Conservation (phyloP, 2,113 vertebrate species). For the Ctenodactylus gundi region DNA sequence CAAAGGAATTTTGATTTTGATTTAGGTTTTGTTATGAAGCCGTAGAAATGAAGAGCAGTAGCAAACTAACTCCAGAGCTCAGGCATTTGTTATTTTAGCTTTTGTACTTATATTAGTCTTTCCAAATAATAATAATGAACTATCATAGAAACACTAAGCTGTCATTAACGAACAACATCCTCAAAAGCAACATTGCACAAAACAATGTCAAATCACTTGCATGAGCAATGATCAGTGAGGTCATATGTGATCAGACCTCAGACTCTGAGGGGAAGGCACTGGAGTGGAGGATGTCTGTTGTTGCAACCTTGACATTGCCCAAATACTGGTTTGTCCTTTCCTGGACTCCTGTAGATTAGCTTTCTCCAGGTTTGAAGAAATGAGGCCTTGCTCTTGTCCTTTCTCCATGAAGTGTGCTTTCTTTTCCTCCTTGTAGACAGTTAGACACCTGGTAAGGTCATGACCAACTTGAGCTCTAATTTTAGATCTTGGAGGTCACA, state of each 20-base stretch:
- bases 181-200: neutral
- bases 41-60: neutral
- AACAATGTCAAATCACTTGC: neutral
- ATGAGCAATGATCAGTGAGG: neutral
- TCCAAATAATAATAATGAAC: neutral
- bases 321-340: neutral
- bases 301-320: neutral
- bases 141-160: neutral
- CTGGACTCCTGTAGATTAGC: neutral
- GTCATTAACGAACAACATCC: neutral
- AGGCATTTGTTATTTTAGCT: neutral
- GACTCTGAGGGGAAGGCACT: fast-evolving
- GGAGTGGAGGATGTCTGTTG: neutral
- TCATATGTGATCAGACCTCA: neutral
- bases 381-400: neutral
- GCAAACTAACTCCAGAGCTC: neutral
- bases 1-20: no score
- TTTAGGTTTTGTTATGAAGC: neutral
- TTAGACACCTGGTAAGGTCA: neutral
- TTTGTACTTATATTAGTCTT: neutral
- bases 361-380: neutral
- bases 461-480: constrained; percentile 35
- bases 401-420: neutral
- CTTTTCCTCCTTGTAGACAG: constrained; percentile 33
- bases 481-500: constrained; percentile 56